These are phyloP conservation scores for Chelonus insularis DNA, from an alignment of 1,140 invertebrate genomes.

Conservation along the genomic window DNA sequence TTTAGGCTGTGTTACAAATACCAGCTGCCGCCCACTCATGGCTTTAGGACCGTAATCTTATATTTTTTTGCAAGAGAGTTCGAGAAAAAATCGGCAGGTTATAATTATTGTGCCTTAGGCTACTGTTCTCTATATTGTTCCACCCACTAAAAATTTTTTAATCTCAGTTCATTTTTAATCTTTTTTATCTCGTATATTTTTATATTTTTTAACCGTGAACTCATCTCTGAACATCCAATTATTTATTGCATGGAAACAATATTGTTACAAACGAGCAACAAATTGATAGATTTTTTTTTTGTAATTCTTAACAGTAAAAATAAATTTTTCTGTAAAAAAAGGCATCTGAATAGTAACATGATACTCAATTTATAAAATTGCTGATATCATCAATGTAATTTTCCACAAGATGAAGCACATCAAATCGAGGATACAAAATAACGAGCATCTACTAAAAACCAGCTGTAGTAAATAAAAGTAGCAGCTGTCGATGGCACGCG, in stretches of 20 bases:
- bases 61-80: neutral
- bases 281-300: too few species aligned
- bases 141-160: neutral
- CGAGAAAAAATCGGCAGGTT: slow-evolving; percentile 18
- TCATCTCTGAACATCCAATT: too few species aligned
- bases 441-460: slow-evolving; percentile 8
- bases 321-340: too few species aligned
- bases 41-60: neutral
- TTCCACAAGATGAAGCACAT: neutral
- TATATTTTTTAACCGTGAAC: too few species aligned
- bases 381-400: neutral
- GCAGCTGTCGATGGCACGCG: slow-evolving; percentile 23
- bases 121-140: neutral
- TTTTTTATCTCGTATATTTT: neutral
- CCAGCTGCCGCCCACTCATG: slow-evolving; percentile 14
- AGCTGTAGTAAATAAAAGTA: slow-evolving; percentile 13
- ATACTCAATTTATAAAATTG: slow-evolving; percentile 8
- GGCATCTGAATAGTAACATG: neutral
- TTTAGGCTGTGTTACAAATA: neutral
- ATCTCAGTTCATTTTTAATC: neutral
- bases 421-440: slow-evolving; percentile 16
- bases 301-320: too few species aligned
- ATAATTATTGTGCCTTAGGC: slow-evolving; percentile 21
- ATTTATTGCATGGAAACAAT: too few species aligned
- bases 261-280: too few species aligned